Evolutionary conservation across 92 coral and sea anemone species (phyloP), one percentile per base, ranked within the genome.

Genomic region (Siderastrea siderea): DNA sequence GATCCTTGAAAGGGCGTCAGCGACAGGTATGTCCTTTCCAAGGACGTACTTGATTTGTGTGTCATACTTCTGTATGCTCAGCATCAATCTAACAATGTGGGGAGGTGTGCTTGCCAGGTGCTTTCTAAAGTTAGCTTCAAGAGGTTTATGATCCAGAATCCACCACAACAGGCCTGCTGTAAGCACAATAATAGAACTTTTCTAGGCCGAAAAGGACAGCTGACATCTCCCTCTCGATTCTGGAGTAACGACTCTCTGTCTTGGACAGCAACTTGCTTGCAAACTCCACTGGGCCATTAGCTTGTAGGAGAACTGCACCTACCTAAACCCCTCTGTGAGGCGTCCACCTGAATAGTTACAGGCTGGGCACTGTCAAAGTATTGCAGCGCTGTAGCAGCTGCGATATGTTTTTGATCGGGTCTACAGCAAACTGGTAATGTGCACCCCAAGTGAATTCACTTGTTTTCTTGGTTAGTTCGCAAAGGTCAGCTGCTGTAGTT

Each of bases 71-170:
- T 73, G 90, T 4, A 86, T 90, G 7, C 84, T 78, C 6, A 86
- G 84, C 87, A 86, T 60, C 93, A 86, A 86, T 50, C 93, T 64
- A 3, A 81, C 87, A 70, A 90, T 73, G 48, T 86, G 79, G 2
- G 83, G 90, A 70, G 93, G 93, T 44, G 87, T 59, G 15, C 54
- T 79, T 48, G 90, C 60, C 78, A 85, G 55, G 80, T 79, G 77
- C 71, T 90, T 86, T 74, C 81, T 86, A 78, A 79, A 91, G 77
- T 84, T 93, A 70, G 92, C 88, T 51, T 80, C 94, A 44, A 93
- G 76, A 14, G 94, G 91, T 68, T 93, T 93, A 77, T 93, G 94
- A 55, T 93, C 94, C 94, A 59, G 96, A 80, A 61, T 93, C 91
- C 43, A 90, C 70, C 12, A 55, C 73, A 52, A 93, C 93, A 51